Evolutionary conservation across 2,888 invertebrate genomes (phyloP), one percentile per base, ranked within the genome.

Genomic region (Heliconius charithonia): DNA sequence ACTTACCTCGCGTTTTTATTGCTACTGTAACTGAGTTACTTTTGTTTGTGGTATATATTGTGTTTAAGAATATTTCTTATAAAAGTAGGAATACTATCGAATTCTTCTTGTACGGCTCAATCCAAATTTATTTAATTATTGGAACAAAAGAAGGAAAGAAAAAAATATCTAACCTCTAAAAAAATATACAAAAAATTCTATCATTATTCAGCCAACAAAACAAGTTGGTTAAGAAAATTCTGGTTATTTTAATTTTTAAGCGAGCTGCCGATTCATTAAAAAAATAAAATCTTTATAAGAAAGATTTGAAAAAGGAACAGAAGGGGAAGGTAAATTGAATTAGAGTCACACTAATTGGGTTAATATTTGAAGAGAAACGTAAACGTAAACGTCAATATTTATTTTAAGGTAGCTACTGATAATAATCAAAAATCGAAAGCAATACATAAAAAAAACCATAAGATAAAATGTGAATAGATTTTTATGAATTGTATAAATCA

Each of bases 311-410:
- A 73, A 73, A 25, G 25, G 12, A 63, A 62, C 59, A 63, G 71
- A 25, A 51, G 59, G 62, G 66, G 74, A 78, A 45, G 66, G 75
- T n/a, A 72, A 78, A 79, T 79, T 76, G 74, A 78, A 76, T 81
- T 82, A 79, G 76, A 78, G 69, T 63, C 73, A 27, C 76, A 76
- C 80, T 81, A 81, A 81, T 80, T 82, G 80, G 81, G 81, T 72
- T 56, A 81, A 80, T 80, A 80, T 81, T 81, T 79, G 76, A 80
- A 77, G 69, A 65, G 65, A 45, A 79, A 56, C 59, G 78, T 62
- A 72, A 78, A 78, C 69, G 71, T 69, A 70, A n/a, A 22, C 19
- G n/a, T n/a, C n/a, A 32, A 59, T 73, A 56, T 63, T 63, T 25
- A 77, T 73, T 66, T 59, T 25, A 29, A 73, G 59, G 32, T 25